Evolutionary conservation across 2,888 invertebrate genomes (phyloP).

Genomic region (Noctua fimbriata): DNA sequence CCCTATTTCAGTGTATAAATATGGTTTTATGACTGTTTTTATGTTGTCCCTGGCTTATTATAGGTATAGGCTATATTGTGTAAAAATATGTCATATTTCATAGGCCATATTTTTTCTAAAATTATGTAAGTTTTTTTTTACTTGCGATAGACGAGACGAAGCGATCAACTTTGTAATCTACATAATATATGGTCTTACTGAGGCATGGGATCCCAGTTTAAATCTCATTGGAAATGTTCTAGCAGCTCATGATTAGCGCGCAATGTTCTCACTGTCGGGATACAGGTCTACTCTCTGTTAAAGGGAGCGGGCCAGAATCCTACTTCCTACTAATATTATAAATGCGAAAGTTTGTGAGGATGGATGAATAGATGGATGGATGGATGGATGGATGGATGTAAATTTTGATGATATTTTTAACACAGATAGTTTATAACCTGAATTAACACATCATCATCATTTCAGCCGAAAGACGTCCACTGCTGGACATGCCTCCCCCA

Average conservation of each 20-base stretch:
- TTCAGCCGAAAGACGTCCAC: too few relatives aligned
- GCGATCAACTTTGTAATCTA: neutral
- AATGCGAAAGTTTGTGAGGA: too few relatives aligned
- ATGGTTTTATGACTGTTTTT: conserved; percentile 30
- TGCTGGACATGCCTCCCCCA: too few relatives aligned
- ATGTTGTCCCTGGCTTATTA: neutral
- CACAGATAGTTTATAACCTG: too few relatives aligned
- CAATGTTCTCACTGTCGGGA: neutral
- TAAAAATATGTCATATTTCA: conserved; percentile 1
- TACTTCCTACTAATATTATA: too few relatives aligned
- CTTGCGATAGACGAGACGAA: neutral
- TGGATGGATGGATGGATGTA: too few relatives aligned
- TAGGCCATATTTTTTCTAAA: neutral
- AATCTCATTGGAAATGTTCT: neutral
- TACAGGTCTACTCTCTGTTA: neutral
- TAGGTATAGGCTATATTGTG: neutral
- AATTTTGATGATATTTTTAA: too few relatives aligned
- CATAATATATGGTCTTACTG: neutral
- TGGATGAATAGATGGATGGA: too few relatives aligned
- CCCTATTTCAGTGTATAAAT: conserved; percentile 10
- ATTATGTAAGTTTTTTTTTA: neutral
- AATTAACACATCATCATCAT: too few relatives aligned
- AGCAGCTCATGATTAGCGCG: neutral
- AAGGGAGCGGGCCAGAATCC: too few relatives aligned
- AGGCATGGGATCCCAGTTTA: neutral